These are phyloP conservation scores for Falco biarmicus DNA, from an alignment of 2,797 vertebrate species.

Conservation along the genomic window DNA sequence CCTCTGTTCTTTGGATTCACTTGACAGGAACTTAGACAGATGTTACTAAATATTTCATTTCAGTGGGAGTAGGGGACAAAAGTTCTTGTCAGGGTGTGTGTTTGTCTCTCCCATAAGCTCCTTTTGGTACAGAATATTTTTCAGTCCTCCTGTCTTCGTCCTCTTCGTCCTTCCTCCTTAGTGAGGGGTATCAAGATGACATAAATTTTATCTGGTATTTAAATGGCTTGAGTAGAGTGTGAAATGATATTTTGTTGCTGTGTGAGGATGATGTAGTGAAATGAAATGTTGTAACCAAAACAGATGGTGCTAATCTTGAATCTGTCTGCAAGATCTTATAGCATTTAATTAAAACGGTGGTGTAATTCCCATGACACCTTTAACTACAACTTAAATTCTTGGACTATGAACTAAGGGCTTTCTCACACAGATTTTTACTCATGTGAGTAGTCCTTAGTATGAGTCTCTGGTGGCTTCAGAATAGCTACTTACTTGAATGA, in stretches of 20 bases:
- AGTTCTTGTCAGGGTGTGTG: neutral
- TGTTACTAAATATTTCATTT: constrained; percentile 26
- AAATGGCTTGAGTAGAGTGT: constrained; percentile 37
- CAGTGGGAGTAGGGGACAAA: neutral
- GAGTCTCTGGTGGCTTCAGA: constrained; percentile 41
- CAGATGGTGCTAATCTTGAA: constrained; percentile 75
- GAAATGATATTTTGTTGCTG: constrained; percentile 47
- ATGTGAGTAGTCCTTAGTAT: constrained; percentile 23
- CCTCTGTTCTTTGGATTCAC: neutral
- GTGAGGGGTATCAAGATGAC: neutral
- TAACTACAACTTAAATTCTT: constrained; percentile 66
- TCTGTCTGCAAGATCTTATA: constrained; percentile 66
- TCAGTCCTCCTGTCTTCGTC: neutral
- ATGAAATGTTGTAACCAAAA: constrained; percentile 57
- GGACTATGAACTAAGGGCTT: constrained; percentile 63
- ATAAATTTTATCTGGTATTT: constrained; percentile 16
- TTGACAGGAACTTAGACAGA: neutral
- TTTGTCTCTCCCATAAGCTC: neutral
- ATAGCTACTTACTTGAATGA: constrained; percentile 46
- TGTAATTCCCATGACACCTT: constrained; percentile 69
- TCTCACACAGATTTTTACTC: constrained; percentile 56
- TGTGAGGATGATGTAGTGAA: constrained; percentile 45
- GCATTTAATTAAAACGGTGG: constrained; percentile 74
- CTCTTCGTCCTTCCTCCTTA: constrained; percentile 15
- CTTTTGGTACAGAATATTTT: neutral